These are phyloP conservation scores for Ylistrum balloti DNA, from an alignment of 1,140 invertebrate genomes.

Conservation along the genomic window DNA sequence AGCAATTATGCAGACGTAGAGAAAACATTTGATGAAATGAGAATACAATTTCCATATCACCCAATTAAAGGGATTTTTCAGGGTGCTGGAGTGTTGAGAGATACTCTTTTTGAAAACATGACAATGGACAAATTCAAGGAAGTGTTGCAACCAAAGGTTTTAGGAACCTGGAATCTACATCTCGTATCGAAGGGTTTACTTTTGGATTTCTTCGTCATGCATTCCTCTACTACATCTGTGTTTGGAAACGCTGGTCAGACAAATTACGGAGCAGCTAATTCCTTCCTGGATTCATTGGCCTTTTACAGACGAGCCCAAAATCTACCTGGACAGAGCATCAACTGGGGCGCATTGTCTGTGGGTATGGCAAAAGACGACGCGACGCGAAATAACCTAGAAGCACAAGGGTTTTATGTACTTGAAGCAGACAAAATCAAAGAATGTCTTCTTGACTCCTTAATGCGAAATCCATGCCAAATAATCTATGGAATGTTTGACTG, in stretches of 20 bases:
- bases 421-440: slow-evolving; percentile 43
- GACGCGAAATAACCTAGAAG: background rate
- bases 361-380: slow-evolving; percentile 56
- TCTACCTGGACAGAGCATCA: slow-evolving; percentile 67
- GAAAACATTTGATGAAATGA: slow-evolving; percentile 43
- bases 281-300: slow-evolving; percentile 72
- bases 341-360: slow-evolving; percentile 69
- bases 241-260: slow-evolving; percentile 70
- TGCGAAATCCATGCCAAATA: background rate
- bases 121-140: slow-evolving; percentile 60
- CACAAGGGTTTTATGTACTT: background rate
- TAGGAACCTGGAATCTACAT: slow-evolving; percentile 71
- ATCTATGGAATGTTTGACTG: background rate
- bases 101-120: slow-evolving; percentile 60
- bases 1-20: slow-evolving; percentile 45
- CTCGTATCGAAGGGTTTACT: slow-evolving; percentile 57
- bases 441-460: background rate
- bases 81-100: slow-evolving; percentile 68
- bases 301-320: slow-evolving; percentile 63
- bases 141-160: slow-evolving; percentile 66
- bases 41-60: background rate
- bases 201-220: slow-evolving; percentile 73
- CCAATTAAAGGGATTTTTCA: slow-evolving; percentile 68
- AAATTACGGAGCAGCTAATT: slow-evolving; percentile 71
- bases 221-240: slow-evolving; percentile 67